phyloP scores from a whole-genome alignment of 1,140 invertebrate genomes.

The Calliphora vicina region DNA sequence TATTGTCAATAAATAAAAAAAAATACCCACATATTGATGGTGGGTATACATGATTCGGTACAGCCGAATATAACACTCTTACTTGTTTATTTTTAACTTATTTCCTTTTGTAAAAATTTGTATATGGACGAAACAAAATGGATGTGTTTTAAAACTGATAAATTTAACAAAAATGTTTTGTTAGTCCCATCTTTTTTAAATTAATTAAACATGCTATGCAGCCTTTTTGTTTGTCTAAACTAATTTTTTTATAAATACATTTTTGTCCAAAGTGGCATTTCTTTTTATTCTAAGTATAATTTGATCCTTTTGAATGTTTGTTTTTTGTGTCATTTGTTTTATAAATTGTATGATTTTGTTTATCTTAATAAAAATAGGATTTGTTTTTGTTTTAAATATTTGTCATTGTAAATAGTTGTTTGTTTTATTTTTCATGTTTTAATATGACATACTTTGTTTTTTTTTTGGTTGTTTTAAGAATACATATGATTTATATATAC shows the following conservation, averaged over 20 bases:
- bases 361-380: background rate
- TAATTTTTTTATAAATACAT: background rate
- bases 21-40: too few relatives aligned
- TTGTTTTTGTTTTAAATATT: background rate
- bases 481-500: background rate
- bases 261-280: background rate
- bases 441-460: background rate
- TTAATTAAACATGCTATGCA: background rate
- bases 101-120: background rate
- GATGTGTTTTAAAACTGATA: background rate
- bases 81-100: too few relatives aligned
- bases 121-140: conserved; percentile 15
- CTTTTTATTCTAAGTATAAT: background rate
- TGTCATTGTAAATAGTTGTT: conserved; percentile 12
- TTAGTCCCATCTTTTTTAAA: background rate
- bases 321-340: background rate
- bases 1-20: too few relatives aligned
- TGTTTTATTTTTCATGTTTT: background rate
- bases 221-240: background rate
- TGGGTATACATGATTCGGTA: too few relatives aligned
- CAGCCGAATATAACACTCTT: too few relatives aligned
- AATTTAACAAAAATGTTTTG: background rate
- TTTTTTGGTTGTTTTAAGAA: background rate
- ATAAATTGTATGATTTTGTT: background rate
- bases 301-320: conserved; percentile 1